Evolutionary conservation across 1,140 invertebrate species (phyloP).

Genomic region (Dinothrombium tinctorium): DNA sequence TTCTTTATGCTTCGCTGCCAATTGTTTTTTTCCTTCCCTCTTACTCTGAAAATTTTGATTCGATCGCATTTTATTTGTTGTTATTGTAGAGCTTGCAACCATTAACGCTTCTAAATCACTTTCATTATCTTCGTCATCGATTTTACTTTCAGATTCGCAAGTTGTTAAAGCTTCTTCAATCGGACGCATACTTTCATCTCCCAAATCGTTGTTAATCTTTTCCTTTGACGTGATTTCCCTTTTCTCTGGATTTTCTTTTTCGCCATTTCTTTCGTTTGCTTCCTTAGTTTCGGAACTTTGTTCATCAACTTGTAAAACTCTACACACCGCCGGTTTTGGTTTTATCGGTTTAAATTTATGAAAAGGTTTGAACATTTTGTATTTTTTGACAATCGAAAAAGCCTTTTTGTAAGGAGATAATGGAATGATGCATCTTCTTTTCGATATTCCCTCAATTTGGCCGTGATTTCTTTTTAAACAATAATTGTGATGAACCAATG

Average conservation of each 20-base stretch:
- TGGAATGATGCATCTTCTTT: too few species aligned
- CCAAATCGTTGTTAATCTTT: too few species aligned
- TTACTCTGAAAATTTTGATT: not conserved
- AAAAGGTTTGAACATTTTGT: not conserved
- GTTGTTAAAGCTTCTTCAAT: not conserved
- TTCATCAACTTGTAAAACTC: not conserved
- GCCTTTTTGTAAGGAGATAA: too few species aligned
- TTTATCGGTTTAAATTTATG: not conserved
- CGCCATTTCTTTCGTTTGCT: not conserved
- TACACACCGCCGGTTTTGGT: not conserved
- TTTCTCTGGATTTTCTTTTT: not conserved
- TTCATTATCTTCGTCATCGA: conserved; percentile 4
- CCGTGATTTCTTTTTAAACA: too few species aligned
- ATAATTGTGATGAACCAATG: too few species aligned
- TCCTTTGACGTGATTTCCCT: too few species aligned
- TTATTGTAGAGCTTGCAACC: conserved; percentile 9
- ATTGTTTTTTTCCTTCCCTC: conserved; percentile 1
- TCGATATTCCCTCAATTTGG: too few species aligned
- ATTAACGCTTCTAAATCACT: conserved; percentile 9
- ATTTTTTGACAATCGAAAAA: too few species aligned
- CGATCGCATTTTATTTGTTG: conserved; percentile 1
- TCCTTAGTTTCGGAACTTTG: too few species aligned
- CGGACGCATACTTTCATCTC: not conserved
- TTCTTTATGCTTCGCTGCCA: not conserved
- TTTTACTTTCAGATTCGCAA: not conserved